Conservation (phyloP, 2,888 invertebrate species). For the Orgyia antiqua region DNA sequence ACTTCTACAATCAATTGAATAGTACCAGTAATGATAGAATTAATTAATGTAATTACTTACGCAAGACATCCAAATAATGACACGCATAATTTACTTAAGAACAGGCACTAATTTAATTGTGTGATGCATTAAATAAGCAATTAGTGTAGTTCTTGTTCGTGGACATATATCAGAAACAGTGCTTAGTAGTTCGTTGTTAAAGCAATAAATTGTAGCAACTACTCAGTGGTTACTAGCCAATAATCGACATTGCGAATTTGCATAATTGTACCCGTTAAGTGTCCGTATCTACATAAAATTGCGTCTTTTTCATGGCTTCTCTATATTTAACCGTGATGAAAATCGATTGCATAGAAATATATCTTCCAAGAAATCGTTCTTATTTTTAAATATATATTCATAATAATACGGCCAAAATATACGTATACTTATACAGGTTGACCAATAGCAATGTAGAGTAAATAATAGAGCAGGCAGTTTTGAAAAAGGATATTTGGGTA, state of each 20-base stretch:
- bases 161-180: slow-evolving; percentile 36
- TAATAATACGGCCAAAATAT: no score
- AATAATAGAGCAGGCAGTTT: no score
- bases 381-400: slow-evolving; percentile 41
- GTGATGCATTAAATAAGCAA: slow-evolving; percentile 25
- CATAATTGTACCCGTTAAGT: slow-evolving; percentile 71
- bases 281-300: slow-evolving; percentile 73
- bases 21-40: no score
- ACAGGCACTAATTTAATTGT: no score
- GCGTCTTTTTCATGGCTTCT: slow-evolving; percentile 62
- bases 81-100: no score
- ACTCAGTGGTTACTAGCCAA: slow-evolving; percentile 65
- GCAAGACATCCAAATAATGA: no score
- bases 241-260: slow-evolving; percentile 67
- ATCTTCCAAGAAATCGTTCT: slow-evolving; percentile 26
- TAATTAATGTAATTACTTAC: no score
- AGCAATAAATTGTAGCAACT: slow-evolving; percentile 62
- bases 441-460: no score
- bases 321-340: slow-evolving; percentile 57
- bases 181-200: slow-evolving; percentile 18
- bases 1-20: no score
- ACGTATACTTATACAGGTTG: no score
- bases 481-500: no score
- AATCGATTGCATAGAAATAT: slow-evolving; percentile 39
- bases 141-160: slow-evolving; percentile 33